Evolutionary conservation across 2,797 vertebrate genomes (phyloP).

Genomic region (Loriculus beryllinus): DNA sequence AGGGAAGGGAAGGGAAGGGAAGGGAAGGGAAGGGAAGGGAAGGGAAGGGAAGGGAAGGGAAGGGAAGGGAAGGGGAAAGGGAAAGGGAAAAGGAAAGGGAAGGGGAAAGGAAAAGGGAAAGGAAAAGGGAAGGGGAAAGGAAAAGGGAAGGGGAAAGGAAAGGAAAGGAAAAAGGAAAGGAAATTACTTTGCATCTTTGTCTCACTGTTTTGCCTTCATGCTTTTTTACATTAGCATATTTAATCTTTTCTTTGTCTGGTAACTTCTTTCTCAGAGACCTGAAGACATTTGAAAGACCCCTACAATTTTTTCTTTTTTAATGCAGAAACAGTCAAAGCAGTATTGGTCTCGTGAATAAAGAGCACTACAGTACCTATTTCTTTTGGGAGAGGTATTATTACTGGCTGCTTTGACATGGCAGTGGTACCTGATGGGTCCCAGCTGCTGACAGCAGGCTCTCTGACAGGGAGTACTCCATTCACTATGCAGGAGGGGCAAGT

Average conservation of each 20-base stretch:
- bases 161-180: no score
- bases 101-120: no score
- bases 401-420: not conserved
- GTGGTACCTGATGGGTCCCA: slow-evolving; percentile 40
- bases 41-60: accelerated
- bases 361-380: not conserved
- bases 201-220: not conserved
- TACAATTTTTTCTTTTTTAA: not conserved
- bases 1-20: no score
- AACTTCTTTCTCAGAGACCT: not conserved
- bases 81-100: no score
- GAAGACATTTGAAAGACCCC: not conserved
- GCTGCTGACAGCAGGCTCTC: not conserved
- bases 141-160: no score
- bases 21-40: no score
- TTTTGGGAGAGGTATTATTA: slow-evolving; percentile 40
- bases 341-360: not conserved
- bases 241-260: not conserved
- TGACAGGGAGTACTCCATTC: not conserved
- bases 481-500: not conserved
- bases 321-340: not conserved
- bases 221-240: slow-evolving; percentile 2
- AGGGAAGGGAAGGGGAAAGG: no score
- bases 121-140: no score
- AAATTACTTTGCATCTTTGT: not conserved